Evolutionary conservation across 2,113 vertebrate species (phyloP), one percentile per base, ranked within the genome.

Genomic region (Mustela lutreola): DNA sequence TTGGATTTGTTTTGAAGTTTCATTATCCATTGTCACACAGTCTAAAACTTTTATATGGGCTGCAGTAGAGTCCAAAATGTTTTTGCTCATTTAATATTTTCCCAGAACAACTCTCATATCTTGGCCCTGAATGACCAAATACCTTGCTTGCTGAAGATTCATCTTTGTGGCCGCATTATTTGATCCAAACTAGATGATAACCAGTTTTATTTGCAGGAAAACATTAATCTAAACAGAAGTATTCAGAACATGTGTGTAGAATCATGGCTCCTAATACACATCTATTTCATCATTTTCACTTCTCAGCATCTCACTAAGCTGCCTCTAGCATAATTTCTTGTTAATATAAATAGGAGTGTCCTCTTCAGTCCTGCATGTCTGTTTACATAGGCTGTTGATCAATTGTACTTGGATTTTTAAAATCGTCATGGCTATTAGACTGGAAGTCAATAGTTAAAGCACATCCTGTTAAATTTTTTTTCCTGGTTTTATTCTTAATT

Each of bases 131-230:
- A 91, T 96, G 86, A 97, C 87, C 86, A 98, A 97, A 97, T 97
- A 97, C 87, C 89, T 98, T 84, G 83, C 97, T 97, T 97, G 73
- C 4, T 75, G 2, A 39, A 95, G 92, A 93, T 98, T 98, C 83
- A 98, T 96, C 93, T 98, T 98, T 95, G 93, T 96, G 97, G 78
- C 73, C 92, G 79, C 83, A 97, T 97, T 97, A 97, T 98, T 97
- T 98, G 94, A 96, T 65, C 0, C 53, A 87, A 98, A 97, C 73
- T 75, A 96, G 84, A 95, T 97, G 76, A 95, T 97, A 98, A 97
- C 92, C 92, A 97, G 96, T 97, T 98, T 98, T 97, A 98, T 95
- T 98, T 96, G 86, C 95, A 98, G 98, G 96, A 98, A 99, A 98
- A 97, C 97, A 98, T 98, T 98, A 98, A 98, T 98, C 96, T 98